A percentile compares a stretch with the other conserved stretches of the same genome.
Conservation (phyloP, 2,113 vertebrate species). For the Reinhardtius hippoglossoides region DNA sequence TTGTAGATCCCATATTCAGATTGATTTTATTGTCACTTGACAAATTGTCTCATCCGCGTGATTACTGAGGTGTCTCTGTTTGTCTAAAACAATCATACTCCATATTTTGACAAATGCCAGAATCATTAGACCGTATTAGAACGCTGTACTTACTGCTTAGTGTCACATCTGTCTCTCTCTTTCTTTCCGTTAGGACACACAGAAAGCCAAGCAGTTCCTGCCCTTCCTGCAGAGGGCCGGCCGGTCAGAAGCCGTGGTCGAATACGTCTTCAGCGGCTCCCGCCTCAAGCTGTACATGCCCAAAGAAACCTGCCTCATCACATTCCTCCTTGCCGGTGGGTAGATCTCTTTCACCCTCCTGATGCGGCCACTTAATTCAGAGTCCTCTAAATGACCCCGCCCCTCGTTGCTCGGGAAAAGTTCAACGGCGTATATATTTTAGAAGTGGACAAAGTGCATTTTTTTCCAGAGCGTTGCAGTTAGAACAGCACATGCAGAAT, state of each 20-base stretch:
- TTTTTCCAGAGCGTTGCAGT: not conserved
- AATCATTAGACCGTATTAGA: too few species aligned
- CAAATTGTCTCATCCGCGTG: too few species aligned
- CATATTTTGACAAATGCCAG: not conserved
- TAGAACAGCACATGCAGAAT: not conserved
- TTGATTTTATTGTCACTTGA: not conserved
- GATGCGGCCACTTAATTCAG: not conserved
- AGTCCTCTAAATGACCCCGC: conserved; percentile 8
- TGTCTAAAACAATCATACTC: not conserved
- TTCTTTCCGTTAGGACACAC: conserved; percentile 86
- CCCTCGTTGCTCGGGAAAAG: too few species aligned
- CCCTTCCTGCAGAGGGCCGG: conserved; percentile 96
- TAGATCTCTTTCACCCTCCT: conserved; percentile 27
- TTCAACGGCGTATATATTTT: not conserved
- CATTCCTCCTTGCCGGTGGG: conserved; percentile 96
- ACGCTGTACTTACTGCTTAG: not conserved
- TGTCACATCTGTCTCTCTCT: not conserved
- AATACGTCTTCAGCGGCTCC: conserved; percentile 97
- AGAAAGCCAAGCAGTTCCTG: conserved; percentile 98
- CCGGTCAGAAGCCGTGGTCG: conserved; percentile 95
- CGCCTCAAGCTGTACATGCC: conserved; percentile 97
- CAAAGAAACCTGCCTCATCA: conserved; percentile 98
- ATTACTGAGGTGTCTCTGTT: not conserved
- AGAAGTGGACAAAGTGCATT: not conserved
- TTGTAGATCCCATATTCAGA: not conserved